A percentile compares a stretch with the other conserved stretches of the same genome.
phyloP scores from a whole-genome alignment of 1,140 invertebrate genomes.

The Pseudobourletiella spinata region DNA sequence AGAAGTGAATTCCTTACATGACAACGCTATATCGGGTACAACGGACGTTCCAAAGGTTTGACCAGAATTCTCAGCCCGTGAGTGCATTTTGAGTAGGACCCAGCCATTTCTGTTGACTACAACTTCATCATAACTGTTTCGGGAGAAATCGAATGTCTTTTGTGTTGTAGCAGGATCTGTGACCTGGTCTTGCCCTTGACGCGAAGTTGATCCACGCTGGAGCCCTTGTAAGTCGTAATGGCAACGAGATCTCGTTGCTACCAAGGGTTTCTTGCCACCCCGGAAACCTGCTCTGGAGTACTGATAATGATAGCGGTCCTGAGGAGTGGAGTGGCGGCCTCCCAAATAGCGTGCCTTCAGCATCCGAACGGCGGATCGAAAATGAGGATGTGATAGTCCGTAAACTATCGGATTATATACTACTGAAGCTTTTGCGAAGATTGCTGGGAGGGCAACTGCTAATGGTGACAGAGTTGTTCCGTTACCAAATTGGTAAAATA shows the following conservation, averaged over 20 bases:
- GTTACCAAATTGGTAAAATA: slow-evolving; percentile 46
- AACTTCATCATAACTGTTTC: neutral
- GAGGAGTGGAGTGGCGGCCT: slow-evolving; percentile 11
- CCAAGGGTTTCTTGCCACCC: neutral
- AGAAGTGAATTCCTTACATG: too few species aligned
- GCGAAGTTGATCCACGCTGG: neutral
- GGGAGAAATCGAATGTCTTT: neutral
- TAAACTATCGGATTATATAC: slow-evolving; percentile 47
- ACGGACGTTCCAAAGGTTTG: too few species aligned
- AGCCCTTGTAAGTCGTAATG: neutral
- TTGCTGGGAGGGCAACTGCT: slow-evolving; percentile 41
- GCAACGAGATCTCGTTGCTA: neutral
- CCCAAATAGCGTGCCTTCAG: slow-evolving; percentile 1
- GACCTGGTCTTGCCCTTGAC: neutral
- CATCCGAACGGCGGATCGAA: slow-evolving; percentile 36
- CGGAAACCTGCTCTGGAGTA: neutral
- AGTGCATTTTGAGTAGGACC: too few species aligned
- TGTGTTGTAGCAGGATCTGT: neutral
- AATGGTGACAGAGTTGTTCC: slow-evolving; percentile 39
- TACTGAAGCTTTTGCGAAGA: slow-evolving; percentile 45
- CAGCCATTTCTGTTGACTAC: neutral
- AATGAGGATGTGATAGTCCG: slow-evolving; percentile 43
- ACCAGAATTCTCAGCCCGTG: too few species aligned
- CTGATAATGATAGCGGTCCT: slow-evolving; percentile 1
- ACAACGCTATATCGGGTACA: too few species aligned